Evolutionary conservation across 2,888 invertebrate species (phyloP).

Genomic region (Gortyna flavago): DNA sequence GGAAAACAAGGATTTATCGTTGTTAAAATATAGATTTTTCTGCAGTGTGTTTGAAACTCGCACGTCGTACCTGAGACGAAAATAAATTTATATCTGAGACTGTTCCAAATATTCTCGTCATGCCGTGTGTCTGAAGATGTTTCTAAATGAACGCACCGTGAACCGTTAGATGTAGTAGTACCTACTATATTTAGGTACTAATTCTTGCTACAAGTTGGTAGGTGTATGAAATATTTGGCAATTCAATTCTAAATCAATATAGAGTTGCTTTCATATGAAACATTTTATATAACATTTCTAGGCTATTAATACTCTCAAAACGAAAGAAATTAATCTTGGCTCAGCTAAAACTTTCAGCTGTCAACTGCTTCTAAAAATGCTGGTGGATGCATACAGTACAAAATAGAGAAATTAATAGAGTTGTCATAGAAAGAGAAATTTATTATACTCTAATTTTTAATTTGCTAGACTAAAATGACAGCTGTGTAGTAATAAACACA

Average conservation of each 20-base stretch:
- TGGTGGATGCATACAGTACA: not conserved
- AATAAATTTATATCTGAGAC: slow-evolving; percentile 71
- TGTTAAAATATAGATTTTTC: slow-evolving; percentile 64
- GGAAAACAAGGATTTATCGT: slow-evolving; percentile 73
- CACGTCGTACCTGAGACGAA: slow-evolving; percentile 67
- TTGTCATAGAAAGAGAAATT: slow-evolving; percentile 25
- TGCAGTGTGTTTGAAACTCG: slow-evolving; percentile 41
- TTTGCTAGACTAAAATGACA: not conserved
- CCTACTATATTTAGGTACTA: slow-evolving; percentile 26
- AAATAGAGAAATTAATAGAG: slow-evolving; percentile 28
- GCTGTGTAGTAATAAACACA: not conserved
- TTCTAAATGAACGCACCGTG: slow-evolving; percentile 25
- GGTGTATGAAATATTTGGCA: not conserved
- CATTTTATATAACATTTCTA: not conserved
- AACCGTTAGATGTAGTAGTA: slow-evolving; percentile 17
- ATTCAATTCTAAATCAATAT: not conserved
- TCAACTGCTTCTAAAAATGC: slow-evolving; percentile 3
- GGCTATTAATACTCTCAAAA: not conserved
- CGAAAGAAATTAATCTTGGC: slow-evolving; percentile 4
- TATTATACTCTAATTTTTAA: not conserved
- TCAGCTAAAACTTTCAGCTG: slow-evolving; percentile 11
- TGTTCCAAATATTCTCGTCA: slow-evolving; percentile 57
- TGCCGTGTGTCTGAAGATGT: slow-evolving; percentile 46
- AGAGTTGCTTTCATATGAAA: not conserved
- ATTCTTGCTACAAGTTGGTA: slow-evolving; percentile 58